Conservation (phyloP, 2,797 vertebrate genomes). For the Fistularia commersonii region DNA sequence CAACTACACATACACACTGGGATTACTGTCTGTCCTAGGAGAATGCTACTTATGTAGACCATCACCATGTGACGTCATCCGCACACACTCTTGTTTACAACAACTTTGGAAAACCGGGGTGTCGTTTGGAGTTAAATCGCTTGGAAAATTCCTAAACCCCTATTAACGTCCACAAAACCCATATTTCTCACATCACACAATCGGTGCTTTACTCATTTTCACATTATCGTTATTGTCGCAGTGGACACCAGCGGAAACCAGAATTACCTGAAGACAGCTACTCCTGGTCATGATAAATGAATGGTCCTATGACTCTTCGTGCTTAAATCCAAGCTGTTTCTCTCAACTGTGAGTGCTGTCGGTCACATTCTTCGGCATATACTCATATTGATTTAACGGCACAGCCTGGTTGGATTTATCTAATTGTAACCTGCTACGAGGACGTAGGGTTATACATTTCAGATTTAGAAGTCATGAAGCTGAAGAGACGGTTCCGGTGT, state of each 20-base stretch:
- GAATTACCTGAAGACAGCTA: slow-evolving; percentile 32
- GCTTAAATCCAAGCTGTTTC: slow-evolving; percentile 31
- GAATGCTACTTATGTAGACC: slow-evolving; percentile 35
- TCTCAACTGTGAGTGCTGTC: slow-evolving; percentile 16
- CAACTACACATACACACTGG: slow-evolving; percentile 33
- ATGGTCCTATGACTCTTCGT: slow-evolving; percentile 23
- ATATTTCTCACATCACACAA: slow-evolving; percentile 29
- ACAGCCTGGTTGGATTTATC: slow-evolving; percentile 50
- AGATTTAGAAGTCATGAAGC: slow-evolving; percentile 48
- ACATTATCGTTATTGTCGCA: slow-evolving; percentile 13
- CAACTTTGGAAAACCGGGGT: slow-evolving; percentile 41
- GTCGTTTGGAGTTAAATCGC: slow-evolving; percentile 43
- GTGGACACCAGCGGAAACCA: slow-evolving; percentile 29
- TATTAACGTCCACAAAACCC: slow-evolving; percentile 27
- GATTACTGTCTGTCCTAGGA: slow-evolving; percentile 35
- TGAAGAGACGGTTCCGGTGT: slow-evolving; percentile 44
- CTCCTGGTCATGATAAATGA: slow-evolving; percentile 34
- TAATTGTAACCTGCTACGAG: slow-evolving; percentile 46
- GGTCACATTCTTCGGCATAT: slow-evolving; percentile 30
- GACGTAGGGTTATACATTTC: slow-evolving; percentile 47
- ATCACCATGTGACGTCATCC: slow-evolving; percentile 44
- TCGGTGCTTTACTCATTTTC: slow-evolving; percentile 23
- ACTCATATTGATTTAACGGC: slow-evolving; percentile 46
- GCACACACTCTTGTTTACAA: slow-evolving; percentile 53
- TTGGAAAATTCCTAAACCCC: slow-evolving; percentile 17